Conservation (phyloP, 2,797 vertebrate genomes). For the Tapera naevia region DNA sequence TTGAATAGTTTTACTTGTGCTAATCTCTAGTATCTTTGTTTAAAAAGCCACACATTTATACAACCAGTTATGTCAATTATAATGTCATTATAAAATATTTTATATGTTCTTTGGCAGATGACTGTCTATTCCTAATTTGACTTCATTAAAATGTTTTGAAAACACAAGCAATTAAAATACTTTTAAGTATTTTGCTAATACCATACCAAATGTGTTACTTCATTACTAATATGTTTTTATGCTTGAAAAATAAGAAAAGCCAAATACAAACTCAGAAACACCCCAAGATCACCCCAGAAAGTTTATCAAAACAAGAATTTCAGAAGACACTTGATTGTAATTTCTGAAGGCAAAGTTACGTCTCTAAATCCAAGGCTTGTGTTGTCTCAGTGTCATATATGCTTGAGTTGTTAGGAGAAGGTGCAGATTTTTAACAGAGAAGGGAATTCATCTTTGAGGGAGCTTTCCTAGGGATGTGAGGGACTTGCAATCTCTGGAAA, state of each 20-base stretch:
- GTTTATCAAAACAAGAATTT: not conserved
- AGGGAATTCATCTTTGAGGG: not conserved
- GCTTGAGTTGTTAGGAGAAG: not conserved
- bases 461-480: not conserved
- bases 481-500: not conserved
- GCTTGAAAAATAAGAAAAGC: not conserved
- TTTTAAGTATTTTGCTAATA: not conserved
- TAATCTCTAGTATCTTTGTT: slow-evolving; percentile 35
- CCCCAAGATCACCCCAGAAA: not conserved
- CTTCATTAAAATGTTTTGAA: slow-evolving; percentile 43
- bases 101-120: slow-evolving; percentile 30
- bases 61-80: slow-evolving; percentile 29
- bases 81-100: slow-evolving; percentile 46
- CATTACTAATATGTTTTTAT: not conserved
- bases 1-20: slow-evolving; percentile 3
- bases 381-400: not conserved
- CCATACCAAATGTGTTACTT: slow-evolving; percentile 15
- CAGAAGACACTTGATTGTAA: not conserved
- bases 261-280: not conserved
- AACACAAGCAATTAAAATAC: slow-evolving; percentile 23
- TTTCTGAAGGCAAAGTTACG: not conserved
- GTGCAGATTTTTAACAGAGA: not conserved
- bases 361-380: not conserved
- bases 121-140: slow-evolving; percentile 39
- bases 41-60: slow-evolving; percentile 30